Conservation (phyloP, 1,140 invertebrate genomes). For the Atta cephalotes region DNA sequence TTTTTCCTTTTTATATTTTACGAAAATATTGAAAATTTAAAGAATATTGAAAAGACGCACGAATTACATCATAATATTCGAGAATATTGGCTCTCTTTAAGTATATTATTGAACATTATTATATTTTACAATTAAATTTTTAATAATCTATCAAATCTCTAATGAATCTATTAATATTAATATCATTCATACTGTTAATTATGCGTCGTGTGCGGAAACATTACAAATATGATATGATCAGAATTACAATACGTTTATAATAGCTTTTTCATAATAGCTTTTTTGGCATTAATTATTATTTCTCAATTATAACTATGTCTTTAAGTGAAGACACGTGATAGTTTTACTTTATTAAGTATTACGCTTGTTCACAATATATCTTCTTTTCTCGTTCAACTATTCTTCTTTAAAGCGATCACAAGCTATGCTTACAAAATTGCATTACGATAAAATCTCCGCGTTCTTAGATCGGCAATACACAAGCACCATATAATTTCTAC, state of each 20-base stretch:
- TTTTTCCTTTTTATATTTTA: neutral
- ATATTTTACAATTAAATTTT: constrained; percentile 12
- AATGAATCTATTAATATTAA: constrained; percentile 7
- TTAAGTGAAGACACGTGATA: neutral
- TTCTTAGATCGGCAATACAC: constrained; percentile 13
- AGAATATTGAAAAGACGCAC: neutral
- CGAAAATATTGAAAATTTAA: neutral
- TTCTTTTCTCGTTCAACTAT: neutral
- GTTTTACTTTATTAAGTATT: constrained; percentile 1
- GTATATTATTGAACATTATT: constrained; percentile 5
- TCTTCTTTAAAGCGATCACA: neutral
- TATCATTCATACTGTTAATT: constrained; percentile 9
- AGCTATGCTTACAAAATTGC: constrained; percentile 5
- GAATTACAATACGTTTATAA: neutral
- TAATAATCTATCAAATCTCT: constrained; percentile 5
- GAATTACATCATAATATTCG: neutral
- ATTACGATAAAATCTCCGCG: constrained; percentile 25
- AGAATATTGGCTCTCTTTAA: neutral
- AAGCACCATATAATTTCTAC: constrained; percentile 25
- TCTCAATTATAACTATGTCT: neutral
- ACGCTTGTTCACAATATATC: neutral
- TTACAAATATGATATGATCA: neutral
- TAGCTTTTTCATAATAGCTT: neutral
- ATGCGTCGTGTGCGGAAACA: neutral
- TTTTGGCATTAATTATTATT: neutral